Base-by-base conservation (phyloP, 1,140 invertebrate species). In the Drosophila aff. region DNA sequence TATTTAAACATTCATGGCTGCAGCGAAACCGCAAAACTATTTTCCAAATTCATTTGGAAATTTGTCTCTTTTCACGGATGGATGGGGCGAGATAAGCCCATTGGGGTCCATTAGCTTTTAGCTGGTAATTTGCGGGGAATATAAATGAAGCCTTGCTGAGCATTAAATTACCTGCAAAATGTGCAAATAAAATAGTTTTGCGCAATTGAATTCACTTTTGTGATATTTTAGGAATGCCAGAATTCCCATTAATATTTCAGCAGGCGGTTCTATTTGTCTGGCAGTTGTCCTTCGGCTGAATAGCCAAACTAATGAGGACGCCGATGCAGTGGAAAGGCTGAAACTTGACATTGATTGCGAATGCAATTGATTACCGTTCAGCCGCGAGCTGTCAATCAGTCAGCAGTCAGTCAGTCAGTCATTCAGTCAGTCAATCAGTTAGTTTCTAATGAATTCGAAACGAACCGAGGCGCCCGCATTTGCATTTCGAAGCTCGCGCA, bases 321-420 rank as follows among this genome's bases (percentile, higher is more conserved):
- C 26, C 38, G 13, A 43, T 33, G 50, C 57, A 44, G 47, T 28
- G 47, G 62, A 53, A 75, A 49, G 13, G 26, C 52, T 40, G 26
- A 44, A 60, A 78, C 79, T 86, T 83, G 76, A 64, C 78, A 58
- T 68, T 85, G 81, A 90, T 90, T 81, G 85, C 44, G 52, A 85
- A 76, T 85, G 62, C 81, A 90, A 90, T 90, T 81, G 77, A 84
- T 74, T 74, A 73, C 31, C 69, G 31, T 33, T 61, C 53, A 60
- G 69, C 55, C 69, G 31, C 52, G 50, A 33, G 16, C 67, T 63
- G 76, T 63, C 81, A 78, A 43, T 79, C 66, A 76, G 43, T 67
- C 61, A 76, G 50, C 66, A 76, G 43, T 67, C 61, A 76, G 50
- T 21, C 46, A 50, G 36, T 9, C 57, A 31, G 21, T 74, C 68